Base-by-base conservation (phyloP, 2,888 invertebrate species). In the Eilema griseolum region DNA sequence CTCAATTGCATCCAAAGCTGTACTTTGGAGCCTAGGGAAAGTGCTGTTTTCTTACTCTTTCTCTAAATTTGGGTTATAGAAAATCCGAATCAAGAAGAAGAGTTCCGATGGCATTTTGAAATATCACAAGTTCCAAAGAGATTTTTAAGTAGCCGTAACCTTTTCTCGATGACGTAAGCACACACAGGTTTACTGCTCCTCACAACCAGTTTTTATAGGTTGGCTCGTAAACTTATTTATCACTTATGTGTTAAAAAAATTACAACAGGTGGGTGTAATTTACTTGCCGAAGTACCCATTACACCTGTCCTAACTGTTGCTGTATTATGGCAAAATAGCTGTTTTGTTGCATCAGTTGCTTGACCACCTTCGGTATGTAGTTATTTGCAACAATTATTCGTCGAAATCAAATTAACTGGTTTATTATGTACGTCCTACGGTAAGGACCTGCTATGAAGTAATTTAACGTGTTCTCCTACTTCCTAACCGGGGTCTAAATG, bases 331-430 rank as follows among this genome's bases (percentile, higher is more conserved):
- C 24, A 41, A 24, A 16, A 24, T 16, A 14, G 20, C 28, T 60
- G 12, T 28, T 60, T 52, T 10, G 7, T 33, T 59, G 59, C 66
- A 66, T 24, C 66, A 59, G 28, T 66, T 20, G 14, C 24, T 60
- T 20, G 28, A 60, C 28, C 26, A 28, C 28, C 2, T 65, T 5
- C 20, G 28, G n/a, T 67, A 46, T 26, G 26, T 37, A 31, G n/a
- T 28, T 63, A 14, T 57, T 63, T 57, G 68, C 33, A 63, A 63
- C 33, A 57, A 24, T 41, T 31, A 57, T 69, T 69, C 57, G 12
- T 62, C n/a, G 68, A 26, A 26, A 63, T 56, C 56, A 24, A 61
- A 60, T 60, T 60, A 65, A 65, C 31, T 46, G 7, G 41, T 24
- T 69, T 69, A 65, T 26, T 65, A 60, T 46, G 7, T 20, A 7